phyloP scores from a whole-genome alignment of 2,113 vertebrate species.

The Aepyceros melampus region DNA sequence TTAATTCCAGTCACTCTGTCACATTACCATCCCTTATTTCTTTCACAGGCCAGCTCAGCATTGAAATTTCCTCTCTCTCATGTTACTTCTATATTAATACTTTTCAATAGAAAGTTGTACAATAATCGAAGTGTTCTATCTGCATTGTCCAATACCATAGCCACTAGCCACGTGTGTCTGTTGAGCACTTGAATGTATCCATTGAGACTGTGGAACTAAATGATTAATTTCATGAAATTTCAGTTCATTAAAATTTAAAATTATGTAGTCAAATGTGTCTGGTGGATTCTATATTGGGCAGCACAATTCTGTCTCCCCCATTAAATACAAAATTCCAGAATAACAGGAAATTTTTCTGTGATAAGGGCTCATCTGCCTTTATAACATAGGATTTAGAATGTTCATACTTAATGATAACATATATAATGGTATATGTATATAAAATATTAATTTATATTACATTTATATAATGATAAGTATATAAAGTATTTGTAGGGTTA shows the following conservation, averaged over 20 bases:
- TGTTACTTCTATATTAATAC: neutral
- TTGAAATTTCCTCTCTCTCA: neutral
- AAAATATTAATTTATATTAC: neutral
- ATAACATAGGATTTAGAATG: neutral
- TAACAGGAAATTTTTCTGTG: neutral
- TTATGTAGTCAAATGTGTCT: neutral
- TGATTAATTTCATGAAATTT: neutral
- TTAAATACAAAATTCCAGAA: neutral
- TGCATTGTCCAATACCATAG: neutral
- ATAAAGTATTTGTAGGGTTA: neutral
- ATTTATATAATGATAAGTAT: neutral
- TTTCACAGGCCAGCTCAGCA: neutral
- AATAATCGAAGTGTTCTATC: neutral
- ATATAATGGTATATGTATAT: neutral
- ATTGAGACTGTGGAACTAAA: neutral
- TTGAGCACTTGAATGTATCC: neutral
- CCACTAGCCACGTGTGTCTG: neutral
- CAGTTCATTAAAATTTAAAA: neutral
- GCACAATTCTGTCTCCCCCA: neutral
- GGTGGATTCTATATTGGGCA: neutral
- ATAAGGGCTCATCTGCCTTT: neutral
- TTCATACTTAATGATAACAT: neutral
- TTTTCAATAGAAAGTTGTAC: neutral
- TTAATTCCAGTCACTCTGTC: neutral
- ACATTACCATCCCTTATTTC: neutral